Evolutionary conservation across 2,113 vertebrate species (phyloP).

Genomic region (Archilochus colubris): DNA sequence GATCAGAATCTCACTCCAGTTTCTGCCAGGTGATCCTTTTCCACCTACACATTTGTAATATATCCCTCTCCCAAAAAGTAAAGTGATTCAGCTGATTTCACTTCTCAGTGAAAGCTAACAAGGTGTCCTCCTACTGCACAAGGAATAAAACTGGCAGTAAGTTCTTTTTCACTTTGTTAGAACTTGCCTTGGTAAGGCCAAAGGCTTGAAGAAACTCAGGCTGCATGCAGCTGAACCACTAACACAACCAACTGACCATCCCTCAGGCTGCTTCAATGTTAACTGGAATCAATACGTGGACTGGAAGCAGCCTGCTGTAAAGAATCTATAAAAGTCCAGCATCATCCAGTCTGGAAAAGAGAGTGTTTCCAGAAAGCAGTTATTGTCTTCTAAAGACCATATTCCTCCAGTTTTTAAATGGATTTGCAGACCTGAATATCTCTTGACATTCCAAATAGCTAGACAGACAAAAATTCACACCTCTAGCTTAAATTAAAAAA

Average conservation of each 20-base stretch:
- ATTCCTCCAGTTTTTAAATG: not conserved
- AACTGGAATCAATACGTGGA: slow-evolving; percentile 48
- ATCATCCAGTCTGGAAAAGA: not conserved
- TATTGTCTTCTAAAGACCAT: not conserved
- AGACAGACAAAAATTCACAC: not conserved
- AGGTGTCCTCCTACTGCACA: not conserved
- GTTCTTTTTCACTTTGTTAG: not conserved
- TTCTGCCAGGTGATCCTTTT: not conserved
- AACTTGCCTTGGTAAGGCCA: not conserved
- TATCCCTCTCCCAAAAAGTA: not conserved
- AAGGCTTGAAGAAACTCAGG: slow-evolving; percentile 13
- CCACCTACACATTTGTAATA: not conserved
- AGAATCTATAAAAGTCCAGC: not conserved
- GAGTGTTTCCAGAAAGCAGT: not conserved
- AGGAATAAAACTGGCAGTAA: not conserved
- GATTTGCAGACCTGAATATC: not conserved
- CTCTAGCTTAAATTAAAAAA: not conserved
- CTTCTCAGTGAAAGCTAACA: not conserved
- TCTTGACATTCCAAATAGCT: not conserved
- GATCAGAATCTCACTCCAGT: not conserved
- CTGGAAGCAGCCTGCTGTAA: not conserved
- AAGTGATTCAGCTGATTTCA: not conserved
- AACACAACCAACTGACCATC: slow-evolving; percentile 17
- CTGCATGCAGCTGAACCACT: not conserved
- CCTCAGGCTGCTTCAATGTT: not conserved